A percentile compares a stretch with the other conserved stretches of the same genome.
Conservation (phyloP, 1,140 invertebrate species). For the Diprion similis region DNA sequence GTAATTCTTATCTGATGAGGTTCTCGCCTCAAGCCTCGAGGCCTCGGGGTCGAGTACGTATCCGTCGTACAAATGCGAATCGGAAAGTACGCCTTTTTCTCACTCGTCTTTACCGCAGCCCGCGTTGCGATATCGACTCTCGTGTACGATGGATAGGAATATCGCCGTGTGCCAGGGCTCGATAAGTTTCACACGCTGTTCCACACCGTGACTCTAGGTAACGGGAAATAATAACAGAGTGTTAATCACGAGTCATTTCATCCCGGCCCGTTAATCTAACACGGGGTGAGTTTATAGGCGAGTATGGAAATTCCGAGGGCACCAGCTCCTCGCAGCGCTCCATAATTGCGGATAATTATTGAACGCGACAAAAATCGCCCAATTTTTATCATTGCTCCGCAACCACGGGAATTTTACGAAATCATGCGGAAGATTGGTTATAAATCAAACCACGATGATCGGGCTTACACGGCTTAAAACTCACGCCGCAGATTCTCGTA, state of each 20-base stretch:
- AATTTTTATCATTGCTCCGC: not conserved
- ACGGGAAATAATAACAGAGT: not conserved
- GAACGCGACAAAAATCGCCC: not conserved
- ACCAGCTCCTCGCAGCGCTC: not conserved
- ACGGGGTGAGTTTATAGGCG: not conserved
- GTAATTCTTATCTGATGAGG: not conserved
- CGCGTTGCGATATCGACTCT: no score
- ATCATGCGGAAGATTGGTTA: not conserved
- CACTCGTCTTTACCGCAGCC: no score
- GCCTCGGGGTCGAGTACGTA: no score
- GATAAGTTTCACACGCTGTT: not conserved
- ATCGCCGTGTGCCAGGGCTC: not conserved
- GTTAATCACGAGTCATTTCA: not conserved
- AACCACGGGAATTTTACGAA: not conserved
- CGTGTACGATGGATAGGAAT: no score
- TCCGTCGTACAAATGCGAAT: no score
- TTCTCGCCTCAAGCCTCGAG: not conserved
- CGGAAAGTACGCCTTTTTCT: no score
- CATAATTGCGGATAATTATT: not conserved
- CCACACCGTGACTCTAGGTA: not conserved
- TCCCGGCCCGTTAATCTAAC: not conserved
- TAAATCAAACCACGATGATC: not conserved
- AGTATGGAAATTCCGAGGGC: constrained; percentile 4
- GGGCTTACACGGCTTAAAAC: not conserved
- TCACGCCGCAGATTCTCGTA: constrained; percentile 35